phyloP scores from a whole-genome alignment of 2,113 vertebrate species.

The Prinia subflava region DNA sequence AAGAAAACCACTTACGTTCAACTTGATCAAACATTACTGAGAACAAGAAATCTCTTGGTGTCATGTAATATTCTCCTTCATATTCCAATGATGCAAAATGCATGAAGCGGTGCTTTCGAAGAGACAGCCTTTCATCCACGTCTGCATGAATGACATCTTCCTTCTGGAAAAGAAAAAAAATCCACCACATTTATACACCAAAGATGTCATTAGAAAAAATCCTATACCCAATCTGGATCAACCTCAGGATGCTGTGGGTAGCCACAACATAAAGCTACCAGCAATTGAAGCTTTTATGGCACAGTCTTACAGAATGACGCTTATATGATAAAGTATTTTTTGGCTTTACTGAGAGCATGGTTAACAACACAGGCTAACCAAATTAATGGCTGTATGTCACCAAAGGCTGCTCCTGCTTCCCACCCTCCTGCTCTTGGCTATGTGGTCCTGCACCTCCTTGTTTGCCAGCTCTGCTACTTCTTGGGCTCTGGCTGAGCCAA shows the following conservation, averaged over 20 bases:
- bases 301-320: neutral
- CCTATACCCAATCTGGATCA: neutral
- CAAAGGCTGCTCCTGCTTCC: neutral
- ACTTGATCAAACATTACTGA: constrained; percentile 90
- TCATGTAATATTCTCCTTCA: constrained; percentile 91
- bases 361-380: neutral
- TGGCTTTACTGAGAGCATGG: neutral
- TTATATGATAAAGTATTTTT: neutral
- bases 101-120: constrained; percentile 84
- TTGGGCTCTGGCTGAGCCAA: neutral
- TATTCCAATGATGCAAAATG: constrained; percentile 88
- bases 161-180: constrained; percentile 61
- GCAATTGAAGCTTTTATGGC: neutral
- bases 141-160: constrained; percentile 37
- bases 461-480: neutral
- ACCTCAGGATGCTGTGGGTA: neutral
- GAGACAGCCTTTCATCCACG: constrained; percentile 48
- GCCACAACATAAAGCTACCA: neutral
- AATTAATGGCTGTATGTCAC: neutral
- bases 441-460: neutral
- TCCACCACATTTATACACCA: neutral
- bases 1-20: constrained; percentile 80
- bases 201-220: neutral
- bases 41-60: constrained; percentile 93
- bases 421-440: neutral